Percentiles rank a stretch among this genome's conserved stretches.
Conservation (phyloP, 2,888 invertebrate species). For the Pasiphila rectangulata region DNA sequence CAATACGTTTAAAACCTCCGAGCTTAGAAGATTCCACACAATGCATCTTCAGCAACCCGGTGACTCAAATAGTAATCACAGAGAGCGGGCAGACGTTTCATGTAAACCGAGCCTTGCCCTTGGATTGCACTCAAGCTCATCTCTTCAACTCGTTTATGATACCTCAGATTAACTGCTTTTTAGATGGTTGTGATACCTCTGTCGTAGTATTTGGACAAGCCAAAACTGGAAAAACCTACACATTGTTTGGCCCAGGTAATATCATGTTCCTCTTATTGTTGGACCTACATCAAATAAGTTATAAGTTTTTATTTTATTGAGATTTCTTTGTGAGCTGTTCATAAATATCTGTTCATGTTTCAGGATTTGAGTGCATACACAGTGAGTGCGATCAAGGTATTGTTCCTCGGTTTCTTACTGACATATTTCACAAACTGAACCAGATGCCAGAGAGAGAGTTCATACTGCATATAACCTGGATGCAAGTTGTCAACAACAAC, state of each 20-base stretch:
- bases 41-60: constrained; percentile 81
- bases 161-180: constrained; percentile 83
- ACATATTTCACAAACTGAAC: constrained; percentile 84
- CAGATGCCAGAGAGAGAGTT: constrained; percentile 84
- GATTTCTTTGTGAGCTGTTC: too few relatives aligned
- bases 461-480: constrained; percentile 86
- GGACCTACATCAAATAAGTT: too few relatives aligned
- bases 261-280: not conserved
- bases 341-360: constrained; percentile 26
- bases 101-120: constrained; percentile 76
- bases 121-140: constrained; percentile 83
- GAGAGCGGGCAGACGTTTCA: constrained; percentile 81
- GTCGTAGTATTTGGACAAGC: constrained; percentile 85
- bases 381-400: constrained; percentile 87
- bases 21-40: constrained; percentile 77
- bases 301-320: too few relatives aligned
- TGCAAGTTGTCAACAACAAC: constrained; percentile 86
- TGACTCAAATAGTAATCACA: constrained; percentile 81
- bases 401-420: constrained; percentile 86
- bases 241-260: constrained; percentile 85
- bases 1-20: constrained; percentile 84
- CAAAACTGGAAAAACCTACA: constrained; percentile 86
- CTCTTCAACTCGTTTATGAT: constrained; percentile 84
- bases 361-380: constrained; percentile 76
- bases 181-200: constrained; percentile 89